Conservation (phyloP, 2,888 invertebrate species). For the Rhamnusium bicolor region DNA sequence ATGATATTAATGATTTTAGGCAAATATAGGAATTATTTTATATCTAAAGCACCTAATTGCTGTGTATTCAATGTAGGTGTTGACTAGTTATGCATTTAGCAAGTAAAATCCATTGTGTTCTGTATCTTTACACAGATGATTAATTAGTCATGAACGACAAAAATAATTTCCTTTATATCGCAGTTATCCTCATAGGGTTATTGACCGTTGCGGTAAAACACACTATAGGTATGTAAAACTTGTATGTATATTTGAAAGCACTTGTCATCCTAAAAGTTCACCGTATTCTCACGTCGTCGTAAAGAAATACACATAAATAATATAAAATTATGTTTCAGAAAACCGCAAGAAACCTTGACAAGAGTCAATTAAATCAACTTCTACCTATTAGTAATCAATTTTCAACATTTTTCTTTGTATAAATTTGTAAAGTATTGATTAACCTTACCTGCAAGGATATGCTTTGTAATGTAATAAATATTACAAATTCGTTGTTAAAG, state of each 20-base stretch:
- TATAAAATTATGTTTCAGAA: not conserved
- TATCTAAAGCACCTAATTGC: no score
- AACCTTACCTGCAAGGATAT: not conserved
- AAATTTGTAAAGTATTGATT: not conserved
- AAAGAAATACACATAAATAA: not conserved
- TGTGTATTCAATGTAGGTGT: no score
- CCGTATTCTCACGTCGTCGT: slow-evolving; percentile 6
- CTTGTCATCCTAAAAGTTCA: slow-evolving; percentile 33
- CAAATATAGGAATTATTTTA: no score
- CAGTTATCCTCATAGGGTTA: slow-evolving; percentile 39
- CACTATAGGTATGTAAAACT: slow-evolving; percentile 32
- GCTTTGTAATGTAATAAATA: not conserved
- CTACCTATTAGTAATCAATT: not conserved
- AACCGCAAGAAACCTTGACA: not conserved
- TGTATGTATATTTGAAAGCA: slow-evolving; percentile 2
- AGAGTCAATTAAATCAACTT: not conserved
- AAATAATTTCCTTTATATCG: slow-evolving; percentile 45
- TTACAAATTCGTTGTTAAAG: not conserved
- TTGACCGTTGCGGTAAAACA: slow-evolving; percentile 51
- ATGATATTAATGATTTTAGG: no score
- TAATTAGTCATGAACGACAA: slow-evolving; percentile 7
- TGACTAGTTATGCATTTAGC: not conserved
- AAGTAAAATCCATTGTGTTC: not conserved
- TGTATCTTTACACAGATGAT: not conserved
- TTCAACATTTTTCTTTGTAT: not conserved